A percentile compares a stretch with the other conserved stretches of the same genome.
These are phyloP conservation scores for Drosophila punjabiensis DNA, from an alignment of 1,140 invertebrate genomes.

Conservation along the genomic window DNA sequence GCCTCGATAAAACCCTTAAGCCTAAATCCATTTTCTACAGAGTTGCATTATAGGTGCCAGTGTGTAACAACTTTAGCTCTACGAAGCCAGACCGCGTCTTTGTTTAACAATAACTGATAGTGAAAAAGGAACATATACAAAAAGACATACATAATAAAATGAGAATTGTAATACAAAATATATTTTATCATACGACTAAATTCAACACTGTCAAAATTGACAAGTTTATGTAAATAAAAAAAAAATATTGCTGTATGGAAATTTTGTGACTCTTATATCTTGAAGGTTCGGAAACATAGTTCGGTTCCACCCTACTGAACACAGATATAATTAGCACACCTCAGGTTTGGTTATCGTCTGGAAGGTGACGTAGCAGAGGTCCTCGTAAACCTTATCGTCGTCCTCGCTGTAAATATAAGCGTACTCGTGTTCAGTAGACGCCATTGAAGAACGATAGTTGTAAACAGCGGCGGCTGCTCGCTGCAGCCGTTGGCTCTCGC, in stretches of 20 bases:
- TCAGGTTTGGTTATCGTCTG: constrained; percentile 87
- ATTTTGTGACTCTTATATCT: not conserved
- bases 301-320: constrained; percentile 21
- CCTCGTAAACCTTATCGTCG: constrained; percentile 94
- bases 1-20: not conserved
- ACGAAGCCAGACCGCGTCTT: not conserved
- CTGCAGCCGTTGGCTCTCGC: constrained; percentile 74
- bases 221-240: not conserved
- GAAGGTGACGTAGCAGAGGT: constrained; percentile 94
- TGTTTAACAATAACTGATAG: not conserved
- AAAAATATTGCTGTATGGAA: not conserved
- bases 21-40: not conserved
- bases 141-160: not conserved
- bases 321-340: constrained; percentile 84
- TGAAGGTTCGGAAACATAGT: not conserved
- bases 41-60: not conserved
- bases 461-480: constrained; percentile 74
- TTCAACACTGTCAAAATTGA: not conserved
- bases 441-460: constrained; percentile 73
- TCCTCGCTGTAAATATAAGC: constrained; percentile 85
- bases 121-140: not conserved
- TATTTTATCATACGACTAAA: not conserved
- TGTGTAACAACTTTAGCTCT: not conserved
- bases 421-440: constrained; percentile 71
- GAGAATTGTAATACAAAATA: not conserved